A percentile compares a stretch with the other conserved stretches of the same genome.
Conservation (phyloP, 2,113 vertebrate genomes). For the Cyphomyrus discorhynchus region DNA sequence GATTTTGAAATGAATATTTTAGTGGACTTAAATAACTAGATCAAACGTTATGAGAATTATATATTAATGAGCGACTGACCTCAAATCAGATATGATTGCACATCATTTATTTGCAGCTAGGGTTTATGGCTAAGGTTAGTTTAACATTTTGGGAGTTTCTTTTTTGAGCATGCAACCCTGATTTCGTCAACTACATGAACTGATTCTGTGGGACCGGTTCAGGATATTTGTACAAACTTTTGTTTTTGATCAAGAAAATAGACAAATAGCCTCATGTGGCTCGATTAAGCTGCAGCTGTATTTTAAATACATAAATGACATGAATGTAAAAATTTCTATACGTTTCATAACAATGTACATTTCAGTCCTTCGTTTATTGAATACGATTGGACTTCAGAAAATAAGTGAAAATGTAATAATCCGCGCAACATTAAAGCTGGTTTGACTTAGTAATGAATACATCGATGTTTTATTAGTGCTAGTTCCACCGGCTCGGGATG, state of each 20-base stretch:
- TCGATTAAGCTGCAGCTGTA: neutral
- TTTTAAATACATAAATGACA: neutral
- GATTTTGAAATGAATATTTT: neutral
- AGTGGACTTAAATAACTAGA: neutral
- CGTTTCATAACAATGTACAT: neutral
- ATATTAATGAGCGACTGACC: neutral
- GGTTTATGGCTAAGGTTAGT: neutral
- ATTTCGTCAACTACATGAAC: neutral
- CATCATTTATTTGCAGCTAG: neutral
- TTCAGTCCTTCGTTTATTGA: neutral
- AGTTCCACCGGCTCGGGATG: neutral
- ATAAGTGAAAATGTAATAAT: neutral
- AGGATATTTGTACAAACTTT: neutral
- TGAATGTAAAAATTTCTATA: neutral
- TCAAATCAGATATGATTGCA: neutral
- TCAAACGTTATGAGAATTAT: neutral
- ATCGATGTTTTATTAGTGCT: neutral
- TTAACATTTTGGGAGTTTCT: neutral
- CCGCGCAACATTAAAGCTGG: neutral
- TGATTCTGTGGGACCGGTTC: neutral
- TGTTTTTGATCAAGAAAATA: neutral
- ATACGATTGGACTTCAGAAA: neutral
- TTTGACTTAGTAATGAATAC: neutral
- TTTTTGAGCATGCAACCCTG: neutral
- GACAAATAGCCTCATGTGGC: neutral